Percentiles rank a stretch among this genome's conserved stretches.
phyloP scores from a whole-genome alignment of 2,797 vertebrate species.

The Oreochromis grahami region DNA sequence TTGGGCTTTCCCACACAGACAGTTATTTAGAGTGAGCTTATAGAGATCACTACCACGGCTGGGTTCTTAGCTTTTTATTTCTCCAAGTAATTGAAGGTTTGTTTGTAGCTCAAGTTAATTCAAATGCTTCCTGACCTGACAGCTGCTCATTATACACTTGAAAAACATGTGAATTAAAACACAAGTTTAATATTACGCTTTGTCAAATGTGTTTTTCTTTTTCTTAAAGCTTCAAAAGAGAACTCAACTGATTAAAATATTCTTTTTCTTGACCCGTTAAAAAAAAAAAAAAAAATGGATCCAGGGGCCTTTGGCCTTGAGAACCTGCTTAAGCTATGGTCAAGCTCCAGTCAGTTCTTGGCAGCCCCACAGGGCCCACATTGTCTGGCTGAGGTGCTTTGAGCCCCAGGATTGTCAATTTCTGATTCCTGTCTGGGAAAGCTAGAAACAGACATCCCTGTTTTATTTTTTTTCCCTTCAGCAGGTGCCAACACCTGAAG shows the following conservation, averaged over 20 bases:
- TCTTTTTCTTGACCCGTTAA: slow-evolving; percentile 19
- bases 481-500: slow-evolving; percentile 65
- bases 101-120: background rate
- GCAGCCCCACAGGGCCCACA: slow-evolving; percentile 62
- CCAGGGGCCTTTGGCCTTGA: slow-evolving; percentile 36
- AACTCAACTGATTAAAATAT: slow-evolving; percentile 66
- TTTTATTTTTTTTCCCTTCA: slow-evolving; percentile 8
- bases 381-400: slow-evolving; percentile 65
- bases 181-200: background rate
- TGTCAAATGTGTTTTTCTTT: background rate
- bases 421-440: slow-evolving; percentile 62
- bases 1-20: background rate
- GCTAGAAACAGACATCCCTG: slow-evolving; percentile 43
- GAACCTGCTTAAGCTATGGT: slow-evolving; percentile 67
- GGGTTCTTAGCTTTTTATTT: background rate
- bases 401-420: slow-evolving; percentile 63
- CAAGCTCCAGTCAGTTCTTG: slow-evolving; percentile 71
- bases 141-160: background rate
- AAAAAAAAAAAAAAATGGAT: slow-evolving; percentile 1
- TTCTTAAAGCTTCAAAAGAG: slow-evolving; percentile 22
- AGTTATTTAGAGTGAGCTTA: background rate
- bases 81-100: background rate
- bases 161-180: background rate
- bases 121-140: background rate
- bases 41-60: background rate